Evolutionary conservation across 2,797 vertebrate species (phyloP).

Genomic region (Crax fasciolata): DNA sequence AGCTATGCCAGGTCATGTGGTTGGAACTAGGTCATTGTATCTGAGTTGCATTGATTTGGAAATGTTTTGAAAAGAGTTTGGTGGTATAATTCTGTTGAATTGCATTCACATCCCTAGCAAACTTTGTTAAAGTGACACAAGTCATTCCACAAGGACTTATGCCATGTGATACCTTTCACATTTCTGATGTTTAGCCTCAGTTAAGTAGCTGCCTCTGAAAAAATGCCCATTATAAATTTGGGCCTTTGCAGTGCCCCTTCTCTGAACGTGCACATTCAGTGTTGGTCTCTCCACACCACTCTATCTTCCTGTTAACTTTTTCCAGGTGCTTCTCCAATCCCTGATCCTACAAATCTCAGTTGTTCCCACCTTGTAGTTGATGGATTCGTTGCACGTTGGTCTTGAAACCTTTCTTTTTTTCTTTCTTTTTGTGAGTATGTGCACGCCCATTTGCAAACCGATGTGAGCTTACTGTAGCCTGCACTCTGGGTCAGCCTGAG

Average conservation of each 20-base stretch:
- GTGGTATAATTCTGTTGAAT: background rate
- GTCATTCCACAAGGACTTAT: background rate
- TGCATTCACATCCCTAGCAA: background rate
- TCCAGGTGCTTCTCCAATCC: background rate
- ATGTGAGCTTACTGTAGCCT: slow-evolving; percentile 63
- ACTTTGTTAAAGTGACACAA: background rate
- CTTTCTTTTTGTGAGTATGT: background rate
- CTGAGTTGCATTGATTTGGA: background rate
- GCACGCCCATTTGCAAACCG: slow-evolving; percentile 55
- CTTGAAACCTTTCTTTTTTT: slow-evolving; percentile 46
- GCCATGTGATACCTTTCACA: background rate
- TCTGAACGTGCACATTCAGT: background rate
- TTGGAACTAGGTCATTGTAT: background rate
- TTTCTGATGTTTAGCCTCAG: background rate
- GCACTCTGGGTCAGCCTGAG: slow-evolving; percentile 47
- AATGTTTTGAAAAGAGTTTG: background rate
- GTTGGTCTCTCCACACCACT: background rate
- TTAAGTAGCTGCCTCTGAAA: background rate
- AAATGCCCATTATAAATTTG: background rate
- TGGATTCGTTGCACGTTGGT: slow-evolving; percentile 18
- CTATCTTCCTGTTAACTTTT: background rate
- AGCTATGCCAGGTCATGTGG: background rate
- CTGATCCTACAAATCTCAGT: background rate
- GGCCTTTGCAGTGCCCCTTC: background rate
- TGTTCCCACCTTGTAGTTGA: background rate